phyloP scores from a whole-genome alignment of 2,797 vertebrate genomes.

The Thalassophryne amazonica region DNA sequence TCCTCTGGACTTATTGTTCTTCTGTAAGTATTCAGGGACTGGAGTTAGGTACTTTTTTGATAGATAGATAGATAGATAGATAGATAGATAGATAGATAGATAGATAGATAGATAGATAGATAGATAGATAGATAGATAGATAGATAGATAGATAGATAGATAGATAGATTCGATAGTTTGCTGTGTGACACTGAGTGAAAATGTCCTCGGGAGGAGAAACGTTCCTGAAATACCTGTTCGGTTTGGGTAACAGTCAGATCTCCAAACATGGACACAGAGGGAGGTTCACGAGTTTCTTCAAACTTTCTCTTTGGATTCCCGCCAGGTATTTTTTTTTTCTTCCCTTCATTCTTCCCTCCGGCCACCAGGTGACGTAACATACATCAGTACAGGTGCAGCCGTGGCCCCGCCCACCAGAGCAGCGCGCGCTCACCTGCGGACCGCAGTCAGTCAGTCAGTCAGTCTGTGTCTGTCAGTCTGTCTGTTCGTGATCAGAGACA shows the following conservation, averaged over 20 bases:
- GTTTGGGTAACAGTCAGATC: conserved; percentile 9
- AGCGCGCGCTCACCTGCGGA: too few relatives aligned
- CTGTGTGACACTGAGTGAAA: not conserved
- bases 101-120: not conserved
- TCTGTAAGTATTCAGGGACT: too few relatives aligned
- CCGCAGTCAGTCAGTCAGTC: too few relatives aligned
- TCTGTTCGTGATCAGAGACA: too few relatives aligned
- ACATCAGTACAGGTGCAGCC: too few relatives aligned
- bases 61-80: not conserved
- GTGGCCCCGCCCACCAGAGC: too few relatives aligned
- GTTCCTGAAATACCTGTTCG: conserved; percentile 47
- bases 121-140: conserved; percentile 2
- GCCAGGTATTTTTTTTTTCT: not conserved
- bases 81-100: not conserved
- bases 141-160: not conserved
- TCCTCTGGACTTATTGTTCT: too few relatives aligned
- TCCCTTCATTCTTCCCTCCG: not conserved
- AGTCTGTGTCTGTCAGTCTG: too few relatives aligned
- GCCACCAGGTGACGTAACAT: too few relatives aligned
- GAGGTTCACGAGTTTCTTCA: not conserved
- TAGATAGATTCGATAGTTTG: not conserved
- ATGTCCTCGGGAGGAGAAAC: conserved; percentile 1
- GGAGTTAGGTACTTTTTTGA: too few relatives aligned
- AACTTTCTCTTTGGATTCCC: not conserved
- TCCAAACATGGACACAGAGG: conserved; percentile 47